Percentiles rank a stretch among this genome's conserved stretches.
phyloP scores from a whole-genome alignment of 2,888 invertebrate species.

The Cantharis flavilabris region DNA sequence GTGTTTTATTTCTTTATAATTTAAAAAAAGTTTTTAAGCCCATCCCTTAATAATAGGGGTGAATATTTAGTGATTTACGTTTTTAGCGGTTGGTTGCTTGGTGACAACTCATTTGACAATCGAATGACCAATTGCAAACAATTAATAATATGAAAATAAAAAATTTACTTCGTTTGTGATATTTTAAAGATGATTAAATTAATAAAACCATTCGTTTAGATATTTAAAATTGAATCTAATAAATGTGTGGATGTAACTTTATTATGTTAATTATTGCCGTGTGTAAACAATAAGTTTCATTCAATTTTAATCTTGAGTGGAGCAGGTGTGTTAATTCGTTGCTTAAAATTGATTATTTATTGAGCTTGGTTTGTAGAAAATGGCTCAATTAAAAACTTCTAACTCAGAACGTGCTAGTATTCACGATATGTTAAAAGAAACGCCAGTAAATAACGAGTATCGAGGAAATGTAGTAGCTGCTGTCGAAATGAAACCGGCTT shows the following conservation, averaged over 20 bases:
- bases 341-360: neutral
- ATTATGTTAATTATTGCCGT: neutral
- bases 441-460: constrained; percentile 76
- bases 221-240: neutral
- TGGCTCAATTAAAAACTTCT: constrained; percentile 51
- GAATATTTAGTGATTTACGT: neutral
- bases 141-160: neutral
- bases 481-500: constrained; percentile 69
- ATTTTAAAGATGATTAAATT: neutral
- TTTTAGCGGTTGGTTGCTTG: neutral
- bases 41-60: neutral
- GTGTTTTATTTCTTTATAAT: neutral
- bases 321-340: neutral
- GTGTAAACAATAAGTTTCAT: neutral
- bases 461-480: constrained; percentile 76
- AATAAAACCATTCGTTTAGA: neutral
- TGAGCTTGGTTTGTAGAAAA: constrained; percentile 29
- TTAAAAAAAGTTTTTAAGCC: neutral
- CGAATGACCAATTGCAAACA: neutral
- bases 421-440: constrained; percentile 85
- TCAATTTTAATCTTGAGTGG: neutral
- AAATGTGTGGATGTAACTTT: neutral
- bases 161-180: neutral
- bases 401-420: constrained; percentile 68
- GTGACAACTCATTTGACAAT: neutral